Conservation (phyloP, 2,888 invertebrate species). For the Stegana nigrithorax region DNA sequence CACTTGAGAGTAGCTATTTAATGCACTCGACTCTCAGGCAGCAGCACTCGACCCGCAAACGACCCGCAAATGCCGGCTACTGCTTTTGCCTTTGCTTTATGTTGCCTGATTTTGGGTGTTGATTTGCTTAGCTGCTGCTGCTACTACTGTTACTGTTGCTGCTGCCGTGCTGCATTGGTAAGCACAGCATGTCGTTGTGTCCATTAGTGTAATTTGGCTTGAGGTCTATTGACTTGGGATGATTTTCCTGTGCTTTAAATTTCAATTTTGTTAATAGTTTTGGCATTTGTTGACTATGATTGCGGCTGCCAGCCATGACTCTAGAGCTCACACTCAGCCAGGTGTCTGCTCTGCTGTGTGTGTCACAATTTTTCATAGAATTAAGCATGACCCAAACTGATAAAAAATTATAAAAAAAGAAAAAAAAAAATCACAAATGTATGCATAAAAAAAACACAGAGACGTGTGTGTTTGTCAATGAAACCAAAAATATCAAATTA, state of each 20-base stretch:
- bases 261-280: constrained; percentile 57
- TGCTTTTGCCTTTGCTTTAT: no score
- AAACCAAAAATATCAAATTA: constrained; percentile 5
- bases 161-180: constrained; percentile 20
- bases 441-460: neutral
- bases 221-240: constrained; percentile 29
- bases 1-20: constrained; percentile 56
- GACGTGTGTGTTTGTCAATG: neutral
- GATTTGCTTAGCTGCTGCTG: constrained; percentile 24
- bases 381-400: no score
- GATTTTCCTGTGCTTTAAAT: constrained; percentile 21
- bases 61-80: no score
- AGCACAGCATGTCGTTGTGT: constrained; percentile 53
- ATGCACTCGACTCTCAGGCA: no score
- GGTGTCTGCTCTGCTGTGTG: no score
- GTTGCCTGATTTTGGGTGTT: no score
- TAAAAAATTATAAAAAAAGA: no score
- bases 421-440: no score
- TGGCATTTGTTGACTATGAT: constrained; percentile 26
- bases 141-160: constrained; percentile 3
- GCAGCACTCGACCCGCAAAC: neutral
- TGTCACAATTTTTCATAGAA: no score
- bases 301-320: neutral
- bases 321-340: neutral
- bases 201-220: constrained; percentile 58